Conservation (phyloP, 2,113 vertebrate species). For the Pelvicachromis taeniatus region DNA sequence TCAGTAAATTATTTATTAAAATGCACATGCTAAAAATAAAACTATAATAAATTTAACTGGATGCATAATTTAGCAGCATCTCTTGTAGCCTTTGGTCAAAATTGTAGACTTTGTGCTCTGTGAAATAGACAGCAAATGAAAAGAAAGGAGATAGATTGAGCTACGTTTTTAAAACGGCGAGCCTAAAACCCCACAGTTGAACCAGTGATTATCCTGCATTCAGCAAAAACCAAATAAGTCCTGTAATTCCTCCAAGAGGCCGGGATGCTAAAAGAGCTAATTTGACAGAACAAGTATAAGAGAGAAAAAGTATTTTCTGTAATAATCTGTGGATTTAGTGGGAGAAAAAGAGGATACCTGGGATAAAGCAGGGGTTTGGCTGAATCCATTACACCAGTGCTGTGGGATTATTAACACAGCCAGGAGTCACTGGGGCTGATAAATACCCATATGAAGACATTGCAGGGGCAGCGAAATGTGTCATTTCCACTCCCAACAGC, state of each 20-base stretch:
- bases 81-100: neutral
- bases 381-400: slow-evolving; percentile 65
- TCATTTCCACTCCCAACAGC: slow-evolving; percentile 51
- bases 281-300: slow-evolving; percentile 73
- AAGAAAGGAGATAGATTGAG: slow-evolving; percentile 1
- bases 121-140: neutral
- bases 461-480: slow-evolving; percentile 67
- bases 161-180: neutral
- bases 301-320: slow-evolving; percentile 67
- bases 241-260: slow-evolving; percentile 66
- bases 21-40: neutral
- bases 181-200: slow-evolving; percentile 33
- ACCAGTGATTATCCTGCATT: slow-evolving; percentile 56
- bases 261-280: slow-evolving; percentile 61
- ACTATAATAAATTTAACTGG: neutral
- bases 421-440: slow-evolving; percentile 68
- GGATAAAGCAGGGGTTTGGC: slow-evolving; percentile 64
- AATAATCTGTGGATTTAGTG: slow-evolving; percentile 73
- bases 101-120: neutral
- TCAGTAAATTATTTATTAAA: neutral
- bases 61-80: neutral
- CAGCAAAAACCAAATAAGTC: slow-evolving; percentile 61
- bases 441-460: slow-evolving; percentile 74
- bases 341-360: slow-evolving; percentile 65
- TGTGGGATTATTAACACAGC: slow-evolving; percentile 68